Evolutionary conservation across 2,113 vertebrate genomes (phyloP).

Genomic region (Aspidoscelis tigris): DNA sequence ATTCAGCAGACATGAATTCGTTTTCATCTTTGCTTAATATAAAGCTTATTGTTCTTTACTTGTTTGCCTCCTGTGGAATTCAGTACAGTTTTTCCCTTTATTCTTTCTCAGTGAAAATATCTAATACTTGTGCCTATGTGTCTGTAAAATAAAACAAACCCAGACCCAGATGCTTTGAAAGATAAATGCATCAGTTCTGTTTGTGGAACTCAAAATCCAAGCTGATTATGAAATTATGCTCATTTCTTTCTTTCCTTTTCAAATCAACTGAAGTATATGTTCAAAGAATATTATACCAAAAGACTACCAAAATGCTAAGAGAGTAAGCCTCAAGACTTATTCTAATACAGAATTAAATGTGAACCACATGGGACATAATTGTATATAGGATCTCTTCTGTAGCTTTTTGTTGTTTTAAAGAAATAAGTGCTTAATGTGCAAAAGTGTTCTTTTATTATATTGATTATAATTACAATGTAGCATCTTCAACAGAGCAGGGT

Average conservation of each 20-base stretch:
- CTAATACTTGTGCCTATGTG: neutral
- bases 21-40: no score
- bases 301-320: neutral
- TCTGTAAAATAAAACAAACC: neutral
- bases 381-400: neutral
- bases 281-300: neutral
- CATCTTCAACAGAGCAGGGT: neutral
- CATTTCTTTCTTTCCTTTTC: neutral
- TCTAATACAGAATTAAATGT: neutral
- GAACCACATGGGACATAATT: neutral
- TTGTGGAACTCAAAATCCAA: neutral
- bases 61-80: neutral
- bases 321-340: neutral
- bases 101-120: neutral
- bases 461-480: neutral
- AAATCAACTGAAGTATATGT: neutral
- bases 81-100: neutral
- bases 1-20: neutral
- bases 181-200: neutral
- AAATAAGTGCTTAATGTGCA: neutral
- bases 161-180: no score
- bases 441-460: neutral
- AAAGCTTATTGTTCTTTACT: neutral
- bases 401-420: neutral
- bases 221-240: neutral